Conservation (phyloP, 2,113 vertebrate species). For the Pionites leucogaster region DNA sequence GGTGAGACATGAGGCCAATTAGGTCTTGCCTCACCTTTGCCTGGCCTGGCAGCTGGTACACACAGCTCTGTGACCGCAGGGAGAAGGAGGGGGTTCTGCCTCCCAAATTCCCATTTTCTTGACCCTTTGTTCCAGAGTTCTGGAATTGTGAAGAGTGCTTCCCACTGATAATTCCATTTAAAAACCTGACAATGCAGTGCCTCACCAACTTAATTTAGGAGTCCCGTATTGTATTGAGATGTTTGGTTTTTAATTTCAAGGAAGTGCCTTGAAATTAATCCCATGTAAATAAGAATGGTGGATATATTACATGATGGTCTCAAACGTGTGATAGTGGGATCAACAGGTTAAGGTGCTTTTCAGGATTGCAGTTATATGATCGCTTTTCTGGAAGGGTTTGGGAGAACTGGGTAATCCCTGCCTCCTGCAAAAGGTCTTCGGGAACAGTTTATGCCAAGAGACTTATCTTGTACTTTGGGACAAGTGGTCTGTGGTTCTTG, state of each 20-base stretch:
- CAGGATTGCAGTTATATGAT: neutral
- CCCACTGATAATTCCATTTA: neutral
- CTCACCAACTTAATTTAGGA: neutral
- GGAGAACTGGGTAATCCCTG: neutral
- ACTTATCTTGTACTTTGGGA: neutral
- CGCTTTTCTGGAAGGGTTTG: neutral
- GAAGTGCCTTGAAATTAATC: neutral
- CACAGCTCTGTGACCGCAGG: neutral
- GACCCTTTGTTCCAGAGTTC: neutral
- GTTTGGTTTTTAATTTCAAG: neutral
- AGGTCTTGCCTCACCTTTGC: neutral
- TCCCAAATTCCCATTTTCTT: neutral
- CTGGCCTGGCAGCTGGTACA: neutral
- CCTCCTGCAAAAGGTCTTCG: neutral
- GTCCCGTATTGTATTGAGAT: neutral
- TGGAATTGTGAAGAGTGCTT: neutral
- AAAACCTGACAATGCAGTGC: neutral
- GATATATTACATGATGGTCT: neutral
- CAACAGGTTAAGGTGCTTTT: neutral
- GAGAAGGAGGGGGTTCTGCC: neutral
- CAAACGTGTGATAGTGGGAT: neutral
- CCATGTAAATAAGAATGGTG: neutral
- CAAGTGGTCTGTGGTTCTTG: neutral
- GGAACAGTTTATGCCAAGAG: neutral
- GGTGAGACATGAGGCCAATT: neutral